Evolutionary conservation across 2,888 invertebrate genomes (phyloP), one percentile per base, ranked within the genome.

Genomic region (Dione juno): DNA sequence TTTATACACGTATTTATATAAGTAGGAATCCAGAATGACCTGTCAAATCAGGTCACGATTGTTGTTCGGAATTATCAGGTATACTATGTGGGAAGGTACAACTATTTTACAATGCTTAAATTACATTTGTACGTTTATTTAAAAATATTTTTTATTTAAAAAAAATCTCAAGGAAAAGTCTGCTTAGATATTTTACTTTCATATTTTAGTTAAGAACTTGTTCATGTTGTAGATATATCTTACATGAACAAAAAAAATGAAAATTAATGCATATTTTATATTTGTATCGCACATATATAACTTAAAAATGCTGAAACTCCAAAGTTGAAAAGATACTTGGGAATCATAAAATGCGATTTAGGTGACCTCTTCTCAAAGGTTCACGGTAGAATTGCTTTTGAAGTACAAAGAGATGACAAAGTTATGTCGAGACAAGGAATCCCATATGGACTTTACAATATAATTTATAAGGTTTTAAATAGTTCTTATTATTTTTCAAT

Each of bases 391-490:
- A 45, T 45, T 61, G 28, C 61, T 61, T 45, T 45, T 35, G 28
- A 61, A 61, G 61, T 61, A 61, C 45, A 61, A 45, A n/a, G 45
- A 61, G 45, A 61, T 61, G 45, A n/a, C 45, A 61, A 61, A 43
- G 28, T 61, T 61, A 61, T 61, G 45, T 45, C 35, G 28, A 61
- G 45, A 61, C 45, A 61, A 45, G 35, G 45, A 45, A 45, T 45
- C 61, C 45, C 28, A 45, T 45, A 28, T 35, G 28, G 28, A 45
- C 61, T 45, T 28, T 54, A 16, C 54, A 43, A 43, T 40, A 41
- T 13, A 19, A 41, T 19, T 43, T 6, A 43, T 28, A 28, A 28
- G 28, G 28, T 28, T n/a, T n/a, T n/a, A n/a, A n/a, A n/a, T n/a
- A n/a, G n/a, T n/a, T n/a, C n/a, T n/a, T n/a, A n/a, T n/a, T n/a